Evolutionary conservation across 2,888 invertebrate species (phyloP).

Genomic region (Andrena camellia): DNA sequence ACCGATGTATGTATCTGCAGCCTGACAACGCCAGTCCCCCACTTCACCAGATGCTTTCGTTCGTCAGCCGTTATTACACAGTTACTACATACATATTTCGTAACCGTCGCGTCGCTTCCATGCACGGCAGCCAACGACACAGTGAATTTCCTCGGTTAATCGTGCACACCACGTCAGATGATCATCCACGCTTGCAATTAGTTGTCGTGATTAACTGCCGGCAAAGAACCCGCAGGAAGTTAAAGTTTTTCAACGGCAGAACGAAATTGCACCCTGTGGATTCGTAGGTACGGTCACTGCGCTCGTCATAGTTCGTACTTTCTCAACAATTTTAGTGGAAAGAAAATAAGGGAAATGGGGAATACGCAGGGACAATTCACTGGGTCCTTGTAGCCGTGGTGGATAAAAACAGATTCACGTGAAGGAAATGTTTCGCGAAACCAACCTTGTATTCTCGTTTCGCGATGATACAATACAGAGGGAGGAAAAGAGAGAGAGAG

Average conservation of each 20-base stretch:
- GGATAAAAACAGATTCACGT: background rate
- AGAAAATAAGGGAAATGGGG: too few species aligned
- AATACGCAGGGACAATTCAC: background rate
- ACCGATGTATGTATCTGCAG: conserved; percentile 26
- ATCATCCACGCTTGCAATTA: too few species aligned
- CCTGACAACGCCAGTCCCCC: conserved; percentile 47
- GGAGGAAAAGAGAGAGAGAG: background rate
- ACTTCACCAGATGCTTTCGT: conserved; percentile 35
- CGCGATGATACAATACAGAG: conserved; percentile 19
- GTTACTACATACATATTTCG: conserved; percentile 12
- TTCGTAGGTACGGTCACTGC: too few species aligned
- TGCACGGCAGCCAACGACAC: background rate
- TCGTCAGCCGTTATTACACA: conserved; percentile 40
- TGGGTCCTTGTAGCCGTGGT: background rate
- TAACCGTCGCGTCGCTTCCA: conserved; percentile 11
- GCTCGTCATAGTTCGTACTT: too few species aligned
- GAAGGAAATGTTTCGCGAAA: background rate
- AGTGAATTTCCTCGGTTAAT: background rate
- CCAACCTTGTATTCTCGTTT: conserved; percentile 16
- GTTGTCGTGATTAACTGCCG: too few species aligned
- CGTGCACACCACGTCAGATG: background rate
- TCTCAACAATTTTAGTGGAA: too few species aligned
- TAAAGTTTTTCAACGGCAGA: too few species aligned
- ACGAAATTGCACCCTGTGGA: too few species aligned
- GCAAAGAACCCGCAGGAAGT: too few species aligned